Evolutionary conservation across 2,888 invertebrate species (phyloP).

Genomic region (Aleiodes leptofemur): DNA sequence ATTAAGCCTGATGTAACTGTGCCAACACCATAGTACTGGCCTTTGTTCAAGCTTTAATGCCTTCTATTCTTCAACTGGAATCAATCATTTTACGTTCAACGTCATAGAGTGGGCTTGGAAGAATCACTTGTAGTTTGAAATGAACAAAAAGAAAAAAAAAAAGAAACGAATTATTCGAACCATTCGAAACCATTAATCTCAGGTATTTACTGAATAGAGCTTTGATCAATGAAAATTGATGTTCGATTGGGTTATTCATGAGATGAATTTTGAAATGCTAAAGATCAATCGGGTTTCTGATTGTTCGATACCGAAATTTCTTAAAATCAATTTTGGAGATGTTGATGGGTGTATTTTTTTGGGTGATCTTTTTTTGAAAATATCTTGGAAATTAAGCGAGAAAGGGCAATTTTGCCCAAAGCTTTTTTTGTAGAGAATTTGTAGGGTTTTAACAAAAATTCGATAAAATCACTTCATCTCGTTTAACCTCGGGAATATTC

Average conservation of each 20-base stretch:
- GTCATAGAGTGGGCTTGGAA: not conserved
- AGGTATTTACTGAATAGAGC: too few relatives aligned
- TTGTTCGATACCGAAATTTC: not conserved
- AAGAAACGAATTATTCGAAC: not conserved
- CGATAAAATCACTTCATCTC: too few relatives aligned
- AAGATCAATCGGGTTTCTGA: not conserved
- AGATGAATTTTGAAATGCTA: not conserved
- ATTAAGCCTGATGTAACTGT: slow-evolving; percentile 27
- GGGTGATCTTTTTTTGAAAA: too few relatives aligned
- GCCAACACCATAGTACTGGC: slow-evolving; percentile 5
- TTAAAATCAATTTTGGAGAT: too few relatives aligned
- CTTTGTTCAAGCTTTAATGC: slow-evolving; percentile 9
- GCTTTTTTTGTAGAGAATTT: too few relatives aligned
- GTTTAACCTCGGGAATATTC: too few relatives aligned
- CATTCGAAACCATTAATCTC: slow-evolving; percentile 8
- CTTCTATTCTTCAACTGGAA: not conserved
- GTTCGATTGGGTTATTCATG: not conserved
- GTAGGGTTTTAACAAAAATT: too few relatives aligned
- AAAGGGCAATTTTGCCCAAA: too few relatives aligned
- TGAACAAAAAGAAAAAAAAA: not conserved
- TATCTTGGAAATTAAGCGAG: too few relatives aligned
- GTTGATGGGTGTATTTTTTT: too few relatives aligned
- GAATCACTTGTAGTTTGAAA: not conserved
- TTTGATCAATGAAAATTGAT: too few relatives aligned
- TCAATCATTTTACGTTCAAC: slow-evolving; percentile 26